phyloP scores from a whole-genome alignment of 2,113 vertebrate species.

The Pseudopipra pipra region DNA sequence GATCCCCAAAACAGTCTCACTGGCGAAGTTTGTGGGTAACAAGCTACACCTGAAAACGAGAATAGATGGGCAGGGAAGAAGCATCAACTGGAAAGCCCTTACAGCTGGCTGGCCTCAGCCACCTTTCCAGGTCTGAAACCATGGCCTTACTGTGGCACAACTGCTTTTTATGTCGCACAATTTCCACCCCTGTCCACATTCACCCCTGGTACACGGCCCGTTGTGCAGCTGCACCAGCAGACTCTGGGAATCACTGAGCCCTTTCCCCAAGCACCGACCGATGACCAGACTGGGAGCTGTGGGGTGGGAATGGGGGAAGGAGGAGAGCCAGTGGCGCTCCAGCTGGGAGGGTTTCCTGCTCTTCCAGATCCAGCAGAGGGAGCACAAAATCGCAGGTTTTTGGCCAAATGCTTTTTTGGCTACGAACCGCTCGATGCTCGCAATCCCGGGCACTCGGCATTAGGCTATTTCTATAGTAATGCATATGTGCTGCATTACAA shows the following conservation, averaged over 20 bases:
- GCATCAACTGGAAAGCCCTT: neutral
- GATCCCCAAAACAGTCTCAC: neutral
- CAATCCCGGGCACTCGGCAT: neutral
- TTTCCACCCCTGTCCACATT: neutral
- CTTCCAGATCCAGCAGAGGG: neutral
- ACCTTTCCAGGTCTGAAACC: neutral
- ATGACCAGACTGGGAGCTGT: accelerated
- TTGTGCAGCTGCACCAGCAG: accelerated
- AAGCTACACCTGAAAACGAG: neutral
- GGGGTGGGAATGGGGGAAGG: accelerated
- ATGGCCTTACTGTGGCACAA: accelerated
- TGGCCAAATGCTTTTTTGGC: neutral
- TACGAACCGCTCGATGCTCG: neutral
- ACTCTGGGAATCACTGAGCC: accelerated
- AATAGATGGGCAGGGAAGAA: neutral
- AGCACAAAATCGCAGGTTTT: neutral
- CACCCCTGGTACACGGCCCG: accelerated
- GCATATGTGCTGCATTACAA: neutral
- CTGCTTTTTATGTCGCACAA: accelerated
- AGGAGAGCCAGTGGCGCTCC: accelerated
- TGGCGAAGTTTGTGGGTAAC: accelerated
- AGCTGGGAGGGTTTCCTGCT: neutral
- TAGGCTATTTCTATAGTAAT: neutral
- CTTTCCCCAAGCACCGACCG: accelerated
- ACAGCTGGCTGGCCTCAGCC: neutral